phyloP scores from a whole-genome alignment of 35 echinoderm and acorn worm species.

The Strongylocentrotus purpuratus region DNA sequence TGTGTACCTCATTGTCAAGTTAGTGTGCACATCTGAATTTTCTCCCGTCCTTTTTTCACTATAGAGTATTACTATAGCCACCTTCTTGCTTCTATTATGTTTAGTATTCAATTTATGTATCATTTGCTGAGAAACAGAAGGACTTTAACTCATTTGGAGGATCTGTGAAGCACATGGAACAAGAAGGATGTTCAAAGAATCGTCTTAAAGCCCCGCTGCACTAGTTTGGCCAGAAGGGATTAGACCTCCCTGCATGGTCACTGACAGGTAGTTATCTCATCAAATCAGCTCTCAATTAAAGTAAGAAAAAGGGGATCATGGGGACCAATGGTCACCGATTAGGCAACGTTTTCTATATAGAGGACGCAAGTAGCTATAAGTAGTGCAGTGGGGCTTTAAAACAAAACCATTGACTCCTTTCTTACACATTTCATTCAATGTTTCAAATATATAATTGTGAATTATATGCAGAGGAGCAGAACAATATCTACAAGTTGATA shows the following conservation, averaged over 20 bases:
- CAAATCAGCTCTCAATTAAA: too few species aligned
- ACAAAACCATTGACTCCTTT: too few species aligned
- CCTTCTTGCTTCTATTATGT: not conserved
- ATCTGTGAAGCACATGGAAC: not conserved
- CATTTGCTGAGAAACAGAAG: not conserved
- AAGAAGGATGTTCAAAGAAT: not conserved
- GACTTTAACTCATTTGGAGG: not conserved
- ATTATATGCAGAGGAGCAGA: not conserved
- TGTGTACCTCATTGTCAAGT: not conserved
- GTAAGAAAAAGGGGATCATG: too few species aligned
- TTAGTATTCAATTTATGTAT: not conserved
- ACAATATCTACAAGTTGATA: not conserved
- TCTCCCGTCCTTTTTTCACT: not conserved
- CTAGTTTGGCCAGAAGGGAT: too few species aligned
- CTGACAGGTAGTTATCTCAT: too few species aligned
- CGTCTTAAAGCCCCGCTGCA: too few species aligned
- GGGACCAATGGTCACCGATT: too few species aligned
- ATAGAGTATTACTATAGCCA: not conserved
- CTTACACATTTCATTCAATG: not conserved
- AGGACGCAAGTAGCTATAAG: too few species aligned
- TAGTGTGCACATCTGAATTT: not conserved
- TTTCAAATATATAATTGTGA: not conserved
- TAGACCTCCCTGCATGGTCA: too few species aligned
- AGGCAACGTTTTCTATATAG: too few species aligned
- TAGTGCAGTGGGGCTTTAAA: too few species aligned